Base-by-base conservation (phyloP, 2,888 invertebrate species). In the Ommatoiulus sabulosus region DNA sequence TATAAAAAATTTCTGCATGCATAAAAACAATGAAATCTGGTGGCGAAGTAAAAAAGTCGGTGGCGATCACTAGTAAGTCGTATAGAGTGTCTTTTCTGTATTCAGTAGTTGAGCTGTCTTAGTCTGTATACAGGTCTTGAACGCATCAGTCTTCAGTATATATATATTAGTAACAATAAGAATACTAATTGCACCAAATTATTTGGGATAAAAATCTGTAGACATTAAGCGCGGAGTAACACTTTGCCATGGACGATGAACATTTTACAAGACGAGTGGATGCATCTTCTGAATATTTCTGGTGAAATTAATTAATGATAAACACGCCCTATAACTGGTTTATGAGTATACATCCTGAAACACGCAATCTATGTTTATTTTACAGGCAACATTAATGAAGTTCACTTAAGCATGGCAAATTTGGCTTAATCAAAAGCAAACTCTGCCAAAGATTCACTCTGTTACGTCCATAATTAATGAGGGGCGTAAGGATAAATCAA, bases 401-500 rank as follows among this genome's bases (percentile, higher is more conserved):
- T n/a, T 63, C 35, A 35, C 35, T 35, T 8, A 63, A 20, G 63
- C 63, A 4, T 63, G 63, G 20, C 63, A 20, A 63, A 63, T 63
- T 63, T 63, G 63, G 63, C 20, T 63, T 63, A 63, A 63, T 63
- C 63, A 20, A 17, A 63, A 63, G n/a, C 20, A 63, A 52, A 17
- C n/a, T 63, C n/a, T 63, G 8, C 20, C n/a, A 20, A 6, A 63
- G 63, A 63, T 63, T 63, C 63, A n/a, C 63, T n/a, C 63, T 63
- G 1, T 48, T 20, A 20, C n/a, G 20, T 63, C n/a, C 63, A 63
- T 63, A 63, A 63, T 63, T 63, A n/a, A 63, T 63, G 63, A 63
- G 63, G 63, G 63, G 63, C 63, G 63, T 63, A 63, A n/a, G 20
- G 20, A 63, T 63, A 63, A 20, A 63, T 63, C 63, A 63, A 63